phyloP scores from a whole-genome alignment of 2,888 invertebrate species.

The Diarsia mendica region DNA sequence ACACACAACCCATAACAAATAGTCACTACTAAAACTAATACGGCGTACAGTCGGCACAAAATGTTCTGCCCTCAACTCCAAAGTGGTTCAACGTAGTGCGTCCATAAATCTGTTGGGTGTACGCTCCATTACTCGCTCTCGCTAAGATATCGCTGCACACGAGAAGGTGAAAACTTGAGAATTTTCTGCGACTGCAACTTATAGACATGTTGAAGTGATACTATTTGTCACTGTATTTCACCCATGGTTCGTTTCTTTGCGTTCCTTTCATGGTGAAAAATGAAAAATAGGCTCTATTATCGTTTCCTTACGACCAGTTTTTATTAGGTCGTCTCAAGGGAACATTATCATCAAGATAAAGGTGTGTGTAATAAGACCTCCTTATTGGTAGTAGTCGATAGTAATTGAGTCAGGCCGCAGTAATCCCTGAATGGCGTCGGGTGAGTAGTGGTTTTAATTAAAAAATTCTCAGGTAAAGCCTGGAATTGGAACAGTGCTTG shows the following conservation, averaged over 20 bases:
- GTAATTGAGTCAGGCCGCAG: constrained; percentile 35
- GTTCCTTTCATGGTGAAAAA: constrained; percentile 49
- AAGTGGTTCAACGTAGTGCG: constrained; percentile 65
- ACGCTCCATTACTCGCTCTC: constrained; percentile 76
- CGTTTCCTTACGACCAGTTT: constrained; percentile 40
- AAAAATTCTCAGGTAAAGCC: constrained; percentile 57
- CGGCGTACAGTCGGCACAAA: constrained; percentile 61
- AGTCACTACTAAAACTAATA: constrained; percentile 58
- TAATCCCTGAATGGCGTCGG: constrained; percentile 51
- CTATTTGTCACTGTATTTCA: constrained; percentile 67
- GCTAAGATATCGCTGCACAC: constrained; percentile 61
- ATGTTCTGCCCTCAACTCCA: constrained; percentile 64
- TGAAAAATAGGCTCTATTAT: constrained; percentile 49
- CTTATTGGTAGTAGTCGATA: constrained; percentile 35
- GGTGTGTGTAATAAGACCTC: constrained; percentile 42
- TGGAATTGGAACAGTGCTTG: constrained; percentile 54
- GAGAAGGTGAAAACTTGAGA: constrained; percentile 65
- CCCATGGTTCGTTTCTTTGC: constrained; percentile 35
- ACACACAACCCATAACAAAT: constrained; percentile 50
- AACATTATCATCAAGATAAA: constrained; percentile 39
- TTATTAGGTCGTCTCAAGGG: constrained; percentile 18
- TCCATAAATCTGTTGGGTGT: constrained; percentile 75
- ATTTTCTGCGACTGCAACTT: constrained; percentile 64
- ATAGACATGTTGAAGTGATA: constrained; percentile 66
- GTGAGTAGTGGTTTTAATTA: constrained; percentile 54